phyloP scores from a whole-genome alignment of 2,113 vertebrate species.

The Emydura subglobosa region DNA sequence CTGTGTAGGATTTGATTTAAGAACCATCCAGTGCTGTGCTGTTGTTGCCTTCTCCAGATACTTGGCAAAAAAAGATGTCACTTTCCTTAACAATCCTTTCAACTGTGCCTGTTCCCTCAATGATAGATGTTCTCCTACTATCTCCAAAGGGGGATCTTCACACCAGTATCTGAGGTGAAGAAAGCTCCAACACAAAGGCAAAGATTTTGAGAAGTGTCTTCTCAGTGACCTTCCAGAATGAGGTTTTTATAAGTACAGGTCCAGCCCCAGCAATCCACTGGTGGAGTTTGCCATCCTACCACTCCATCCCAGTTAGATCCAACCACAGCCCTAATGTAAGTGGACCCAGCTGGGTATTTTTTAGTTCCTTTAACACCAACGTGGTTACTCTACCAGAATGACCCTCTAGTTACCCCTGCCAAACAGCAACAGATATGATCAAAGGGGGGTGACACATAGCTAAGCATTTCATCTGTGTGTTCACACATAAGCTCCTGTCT shows the following conservation, averaged over 20 bases:
- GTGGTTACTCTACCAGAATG: conserved; percentile 28
- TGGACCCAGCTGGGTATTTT: conserved; percentile 53
- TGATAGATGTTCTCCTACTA: neutral
- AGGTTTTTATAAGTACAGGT: conserved; percentile 46
- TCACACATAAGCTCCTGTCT: neutral
- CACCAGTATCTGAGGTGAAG: neutral
- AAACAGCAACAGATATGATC: neutral
- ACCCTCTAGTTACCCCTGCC: conserved; percentile 15
- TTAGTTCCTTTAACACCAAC: conserved; percentile 10
- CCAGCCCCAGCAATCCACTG: neutral
- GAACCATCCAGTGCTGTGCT: too few species aligned
- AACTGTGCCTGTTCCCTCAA: neutral
- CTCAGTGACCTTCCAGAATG: conserved; percentile 13
- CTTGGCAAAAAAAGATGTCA: neutral
- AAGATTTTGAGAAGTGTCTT: neutral
- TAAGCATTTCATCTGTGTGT: neutral
- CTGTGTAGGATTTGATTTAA: too few species aligned
- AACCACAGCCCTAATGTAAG: conserved; percentile 62
- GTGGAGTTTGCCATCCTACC: too few species aligned
- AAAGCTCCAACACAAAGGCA: neutral
- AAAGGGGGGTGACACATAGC: neutral
- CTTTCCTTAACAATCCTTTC: neutral
- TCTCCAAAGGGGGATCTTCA: neutral
- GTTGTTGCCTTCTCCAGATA: rapidly evolving
- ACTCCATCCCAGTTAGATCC: conserved; percentile 2